Conservation (phyloP, 2,797 vertebrate species). For the Sternotherus odoratus region DNA sequence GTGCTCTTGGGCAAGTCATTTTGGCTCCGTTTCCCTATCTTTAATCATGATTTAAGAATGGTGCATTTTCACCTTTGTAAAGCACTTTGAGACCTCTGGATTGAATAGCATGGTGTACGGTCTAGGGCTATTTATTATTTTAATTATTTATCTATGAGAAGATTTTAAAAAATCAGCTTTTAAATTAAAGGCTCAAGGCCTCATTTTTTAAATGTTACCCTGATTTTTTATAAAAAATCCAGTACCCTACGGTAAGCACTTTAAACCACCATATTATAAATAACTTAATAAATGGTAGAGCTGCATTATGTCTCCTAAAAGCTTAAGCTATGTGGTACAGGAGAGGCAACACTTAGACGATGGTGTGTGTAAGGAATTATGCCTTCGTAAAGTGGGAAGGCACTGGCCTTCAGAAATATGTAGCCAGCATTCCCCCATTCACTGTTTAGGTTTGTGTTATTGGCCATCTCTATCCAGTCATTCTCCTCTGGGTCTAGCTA, state of each 20-base stretch:
- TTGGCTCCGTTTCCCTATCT: background rate
- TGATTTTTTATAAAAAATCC: background rate
- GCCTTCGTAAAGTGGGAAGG: background rate
- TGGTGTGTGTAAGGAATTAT: background rate
- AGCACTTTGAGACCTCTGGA: background rate
- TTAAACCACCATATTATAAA: background rate
- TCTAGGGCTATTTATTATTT: background rate
- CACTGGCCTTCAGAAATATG: background rate
- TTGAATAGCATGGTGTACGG: background rate
- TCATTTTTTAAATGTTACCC: background rate
- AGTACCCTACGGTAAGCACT: background rate
- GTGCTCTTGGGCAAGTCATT: background rate
- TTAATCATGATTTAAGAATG: background rate
- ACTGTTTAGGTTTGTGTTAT: accelerated
- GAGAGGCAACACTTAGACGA: accelerated
- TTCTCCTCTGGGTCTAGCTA: background rate
- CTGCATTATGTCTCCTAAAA: background rate
- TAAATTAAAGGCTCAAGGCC: constrained; percentile 41
- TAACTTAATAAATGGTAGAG: background rate
- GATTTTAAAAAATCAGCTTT: constrained; percentile 39
- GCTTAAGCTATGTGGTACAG: background rate
- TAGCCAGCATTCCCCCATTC: accelerated
- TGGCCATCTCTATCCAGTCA: accelerated
- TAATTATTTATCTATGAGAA: background rate
- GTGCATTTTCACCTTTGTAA: background rate